Evolutionary conservation across 2,888 invertebrate species (phyloP).

Genomic region (Noctuana brunneofusca): DNA sequence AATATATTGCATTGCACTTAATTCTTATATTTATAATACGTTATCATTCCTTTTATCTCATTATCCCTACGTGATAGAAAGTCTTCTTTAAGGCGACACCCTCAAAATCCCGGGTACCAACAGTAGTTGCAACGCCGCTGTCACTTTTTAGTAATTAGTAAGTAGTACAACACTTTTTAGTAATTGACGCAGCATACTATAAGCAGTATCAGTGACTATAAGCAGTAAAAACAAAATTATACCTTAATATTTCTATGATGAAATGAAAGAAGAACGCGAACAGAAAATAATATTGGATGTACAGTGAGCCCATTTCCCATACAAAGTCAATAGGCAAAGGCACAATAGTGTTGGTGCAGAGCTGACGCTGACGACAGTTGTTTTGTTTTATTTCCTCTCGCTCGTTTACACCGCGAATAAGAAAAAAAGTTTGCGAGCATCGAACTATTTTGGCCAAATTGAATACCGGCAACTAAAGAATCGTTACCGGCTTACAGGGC

Average conservation of each 20-base stretch:
- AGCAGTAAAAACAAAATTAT: too few species aligned
- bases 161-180: too few species aligned
- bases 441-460: slow-evolving; percentile 68
- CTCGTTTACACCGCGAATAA: slow-evolving; percentile 62
- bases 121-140: too few species aligned
- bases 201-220: too few species aligned
- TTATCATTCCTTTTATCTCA: too few species aligned
- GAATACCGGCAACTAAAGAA: slow-evolving; percentile 66
- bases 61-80: too few species aligned
- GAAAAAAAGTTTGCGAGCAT: slow-evolving; percentile 63
- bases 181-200: too few species aligned
- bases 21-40: too few species aligned
- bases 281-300: slow-evolving; percentile 17
- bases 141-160: too few species aligned
- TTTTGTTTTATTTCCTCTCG: slow-evolving; percentile 72
- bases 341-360: slow-evolving; percentile 50
- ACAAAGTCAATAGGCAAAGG: slow-evolving; percentile 49
- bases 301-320: slow-evolving; percentile 24
- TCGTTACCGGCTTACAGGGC: slow-evolving; percentile 40
- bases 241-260: background rate
- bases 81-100: too few species aligned
- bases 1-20: background rate
- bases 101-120: too few species aligned
- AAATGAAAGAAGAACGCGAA: slow-evolving; percentile 14
- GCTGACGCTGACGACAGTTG: slow-evolving; percentile 76